These are phyloP conservation scores for Drosophila punjabiensis DNA, from an alignment of 1,140 invertebrate genomes.

Conservation along the genomic window DNA sequence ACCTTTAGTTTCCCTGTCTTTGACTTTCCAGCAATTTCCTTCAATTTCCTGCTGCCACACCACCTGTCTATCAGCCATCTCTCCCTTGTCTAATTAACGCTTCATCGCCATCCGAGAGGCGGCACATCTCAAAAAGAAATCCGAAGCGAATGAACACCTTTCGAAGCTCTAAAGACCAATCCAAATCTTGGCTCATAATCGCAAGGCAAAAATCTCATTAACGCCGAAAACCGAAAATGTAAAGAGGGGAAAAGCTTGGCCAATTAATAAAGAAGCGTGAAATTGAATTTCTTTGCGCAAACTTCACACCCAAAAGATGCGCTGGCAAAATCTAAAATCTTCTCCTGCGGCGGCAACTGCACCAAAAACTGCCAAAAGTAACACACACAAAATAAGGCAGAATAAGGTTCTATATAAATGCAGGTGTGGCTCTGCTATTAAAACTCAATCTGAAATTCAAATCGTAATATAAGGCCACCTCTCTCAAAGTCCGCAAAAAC, in stretches of 20 bases:
- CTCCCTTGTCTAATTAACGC: conserved; percentile 60
- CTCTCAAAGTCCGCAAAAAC: conserved; percentile 34
- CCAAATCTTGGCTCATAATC: conserved; percentile 58
- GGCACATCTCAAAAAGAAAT: conserved; percentile 37
- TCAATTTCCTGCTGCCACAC: conserved; percentile 6
- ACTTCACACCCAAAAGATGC: conserved; percentile 70
- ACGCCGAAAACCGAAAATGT: conserved; percentile 44
- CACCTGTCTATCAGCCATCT: conserved; percentile 46
- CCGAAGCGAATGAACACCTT: conserved; percentile 9
- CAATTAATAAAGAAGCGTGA: conserved; percentile 85
- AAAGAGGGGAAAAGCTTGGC: conserved; percentile 53
- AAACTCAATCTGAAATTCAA: conserved; percentile 85
- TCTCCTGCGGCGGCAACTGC: conserved; percentile 37
- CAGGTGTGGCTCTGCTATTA: conserved; percentile 83
- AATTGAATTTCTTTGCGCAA: conserved; percentile 77
- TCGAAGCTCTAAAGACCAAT: conserved; percentile 9
- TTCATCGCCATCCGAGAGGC: conserved; percentile 31
- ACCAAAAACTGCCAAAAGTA: conserved; percentile 63
- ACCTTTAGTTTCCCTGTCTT: not conserved
- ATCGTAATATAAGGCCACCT: conserved; percentile 75
- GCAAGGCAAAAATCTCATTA: conserved; percentile 78
- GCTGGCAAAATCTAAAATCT: conserved; percentile 33
- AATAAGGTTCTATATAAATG: conserved; percentile 38
- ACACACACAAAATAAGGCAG: conserved; percentile 35
- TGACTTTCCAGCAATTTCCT: conserved; percentile 25